phyloP scores from a whole-genome alignment of 2,113 vertebrate species.

The Ondatra zibethicus region DNA sequence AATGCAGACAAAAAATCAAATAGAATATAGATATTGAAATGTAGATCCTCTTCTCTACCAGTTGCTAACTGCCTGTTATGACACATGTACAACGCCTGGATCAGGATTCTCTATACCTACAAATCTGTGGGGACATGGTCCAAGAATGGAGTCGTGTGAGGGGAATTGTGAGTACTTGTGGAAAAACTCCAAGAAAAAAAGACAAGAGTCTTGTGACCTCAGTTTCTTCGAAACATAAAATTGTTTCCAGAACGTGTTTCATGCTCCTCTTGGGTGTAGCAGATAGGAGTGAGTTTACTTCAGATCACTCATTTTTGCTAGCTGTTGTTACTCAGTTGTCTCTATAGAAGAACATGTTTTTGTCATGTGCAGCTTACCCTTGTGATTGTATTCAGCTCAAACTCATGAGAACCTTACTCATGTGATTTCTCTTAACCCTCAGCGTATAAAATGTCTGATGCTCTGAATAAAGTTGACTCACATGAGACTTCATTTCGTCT shows the following conservation, averaged over 20 bases:
- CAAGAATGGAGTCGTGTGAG: neutral
- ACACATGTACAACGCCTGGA: neutral
- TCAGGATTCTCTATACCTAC: neutral
- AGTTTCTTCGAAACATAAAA: neutral
- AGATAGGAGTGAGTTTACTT: neutral
- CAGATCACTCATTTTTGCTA: neutral
- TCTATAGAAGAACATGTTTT: neutral
- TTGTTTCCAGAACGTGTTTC: neutral
- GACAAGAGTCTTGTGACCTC: neutral
- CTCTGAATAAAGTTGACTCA: neutral
- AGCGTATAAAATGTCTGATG: neutral
- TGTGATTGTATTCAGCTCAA: neutral
- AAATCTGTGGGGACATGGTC: neutral
- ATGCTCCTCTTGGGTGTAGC: neutral
- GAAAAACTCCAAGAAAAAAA: neutral
- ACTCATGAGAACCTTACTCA: neutral
- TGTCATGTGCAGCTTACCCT: neutral
- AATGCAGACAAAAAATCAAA: neutral
- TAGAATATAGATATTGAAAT: neutral
- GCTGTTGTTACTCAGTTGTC: neutral
- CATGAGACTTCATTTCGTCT: neutral
- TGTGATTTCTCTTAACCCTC: neutral
- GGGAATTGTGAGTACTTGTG: neutral
- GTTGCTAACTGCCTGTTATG: neutral
- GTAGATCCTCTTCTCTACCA: neutral